Conservation (phyloP, 1,140 invertebrate genomes). For the Eulimnadia texana region DNA sequence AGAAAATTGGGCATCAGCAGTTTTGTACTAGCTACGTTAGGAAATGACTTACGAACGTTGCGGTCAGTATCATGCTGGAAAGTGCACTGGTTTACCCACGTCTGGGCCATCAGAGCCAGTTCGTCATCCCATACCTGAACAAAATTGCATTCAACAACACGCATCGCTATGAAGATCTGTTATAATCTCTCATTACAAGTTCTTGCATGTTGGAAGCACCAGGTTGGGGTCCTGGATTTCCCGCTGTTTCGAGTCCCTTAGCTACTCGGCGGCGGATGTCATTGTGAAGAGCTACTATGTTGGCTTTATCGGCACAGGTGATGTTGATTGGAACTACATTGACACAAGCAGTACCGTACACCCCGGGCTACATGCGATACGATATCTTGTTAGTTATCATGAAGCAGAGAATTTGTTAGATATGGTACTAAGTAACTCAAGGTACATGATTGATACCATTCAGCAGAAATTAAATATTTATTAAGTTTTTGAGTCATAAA, state of each 20-base stretch:
- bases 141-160: background rate
- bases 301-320: slow-evolving; percentile 10
- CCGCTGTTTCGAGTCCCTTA: slow-evolving; percentile 45
- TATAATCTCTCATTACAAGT: background rate
- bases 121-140: slow-evolving; percentile 27
- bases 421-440: no score
- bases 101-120: slow-evolving; percentile 27
- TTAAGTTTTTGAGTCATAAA: no score
- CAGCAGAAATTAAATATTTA: no score
- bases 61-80: slow-evolving; percentile 9
- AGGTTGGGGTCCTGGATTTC: slow-evolving; percentile 44
- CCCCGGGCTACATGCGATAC: background rate
- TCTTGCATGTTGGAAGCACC: slow-evolving; percentile 55
- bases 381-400: no score
- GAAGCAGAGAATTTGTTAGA: no score
- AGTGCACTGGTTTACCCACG: slow-evolving; percentile 31
- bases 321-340: background rate
- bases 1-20: background rate
- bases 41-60: slow-evolving; percentile 5
- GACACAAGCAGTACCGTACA: background rate
- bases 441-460: no score
- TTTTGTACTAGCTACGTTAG: background rate
- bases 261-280: slow-evolving; percentile 57
- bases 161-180: background rate
- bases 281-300: slow-evolving; percentile 49